Conservation (phyloP, 2,888 invertebrate genomes). For the Xestia rhomboidea region DNA sequence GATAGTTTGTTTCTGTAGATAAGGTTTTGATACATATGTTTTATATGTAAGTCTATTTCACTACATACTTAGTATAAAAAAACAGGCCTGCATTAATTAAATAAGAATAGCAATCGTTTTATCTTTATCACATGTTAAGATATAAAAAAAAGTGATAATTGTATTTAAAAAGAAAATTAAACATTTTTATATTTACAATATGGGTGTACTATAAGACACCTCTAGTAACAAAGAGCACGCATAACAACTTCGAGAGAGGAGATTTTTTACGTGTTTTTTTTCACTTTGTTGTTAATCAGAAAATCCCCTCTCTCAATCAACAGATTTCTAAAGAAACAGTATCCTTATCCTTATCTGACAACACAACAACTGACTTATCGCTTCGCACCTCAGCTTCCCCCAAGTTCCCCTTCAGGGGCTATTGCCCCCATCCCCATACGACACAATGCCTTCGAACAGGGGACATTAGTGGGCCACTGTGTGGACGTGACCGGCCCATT, state of each 20-base stretch:
- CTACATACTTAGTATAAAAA: neutral
- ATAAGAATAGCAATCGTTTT: constrained; percentile 5
- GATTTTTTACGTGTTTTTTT: neutral
- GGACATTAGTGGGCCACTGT: constrained; percentile 32
- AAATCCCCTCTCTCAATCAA: neutral
- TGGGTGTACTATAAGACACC: neutral
- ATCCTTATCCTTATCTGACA: constrained; percentile 17
- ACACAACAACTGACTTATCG: constrained; percentile 26
- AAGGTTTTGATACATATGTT: constrained; percentile 24
- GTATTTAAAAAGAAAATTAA: neutral
- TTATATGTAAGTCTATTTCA: constrained; percentile 13
- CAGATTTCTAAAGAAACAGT: constrained; percentile 4
- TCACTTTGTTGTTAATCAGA: neutral
- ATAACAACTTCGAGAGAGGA: no score
- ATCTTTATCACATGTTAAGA: constrained; percentile 3
- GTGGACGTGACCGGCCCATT: constrained; percentile 51
- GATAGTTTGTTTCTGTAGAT: constrained; percentile 40
- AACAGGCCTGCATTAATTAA: neutral
- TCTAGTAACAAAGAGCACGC: neutral
- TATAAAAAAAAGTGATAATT: neutral
- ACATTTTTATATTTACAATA: neutral
- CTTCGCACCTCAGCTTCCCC: constrained; percentile 15
- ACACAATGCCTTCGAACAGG: constrained; percentile 25
- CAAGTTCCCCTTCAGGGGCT: constrained; percentile 7
- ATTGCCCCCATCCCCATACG: constrained; percentile 14